Evolutionary conservation across 2,888 invertebrate genomes (phyloP), one percentile per base, ranked within the genome.

Genomic region (Scaptomyza caliginosa): DNA sequence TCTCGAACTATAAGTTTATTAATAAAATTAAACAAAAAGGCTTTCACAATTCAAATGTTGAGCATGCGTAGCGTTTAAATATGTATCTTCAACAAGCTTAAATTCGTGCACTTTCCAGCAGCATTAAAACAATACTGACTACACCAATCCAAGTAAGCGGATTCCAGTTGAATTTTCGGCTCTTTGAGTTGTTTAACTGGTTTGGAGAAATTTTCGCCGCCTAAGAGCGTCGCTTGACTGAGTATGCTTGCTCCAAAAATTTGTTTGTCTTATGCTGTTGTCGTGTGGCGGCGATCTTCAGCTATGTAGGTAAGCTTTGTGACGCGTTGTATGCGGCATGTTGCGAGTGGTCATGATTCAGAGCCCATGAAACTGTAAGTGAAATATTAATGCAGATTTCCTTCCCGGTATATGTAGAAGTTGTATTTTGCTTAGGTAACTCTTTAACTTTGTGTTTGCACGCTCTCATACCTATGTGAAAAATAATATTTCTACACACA

Each of bases 271-370:
- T 34, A 19, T 38, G 34, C 30, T 63, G 21, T 51, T 45, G n/a
- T 21, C 21, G 16, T 45, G 55, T 42, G 45, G 58, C 28, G 32
- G 46, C 54, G 52, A 56, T 42, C 51, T 68, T 69, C 30, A 55
- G 38, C 54, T 39, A 34, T 24, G 39, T 30, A 24, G 28, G 48
- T 50, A n/a, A n/a, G n/a, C n/a, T 23, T 54, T 34, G 30, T 26
- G 16, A 11, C 36, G 30, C 49, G 34, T 26, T 60, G 36, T 30
- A 13, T 39, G 54, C 13, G 34, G 32, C 19, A 39, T 57, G 57
- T 71, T 74, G 54, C 58, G 50, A 55, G 52, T 74, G 71, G 71
- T 71, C 69, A 71, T 68, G 75, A 69, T 62, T 74, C 56, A 62
- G 56, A 28, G 51, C 38, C 45, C 17, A 74, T 56, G 55, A 67